Evolutionary conservation across 2,888 invertebrate genomes (phyloP).

Genomic region (Drosophila austrosaltans): DNA sequence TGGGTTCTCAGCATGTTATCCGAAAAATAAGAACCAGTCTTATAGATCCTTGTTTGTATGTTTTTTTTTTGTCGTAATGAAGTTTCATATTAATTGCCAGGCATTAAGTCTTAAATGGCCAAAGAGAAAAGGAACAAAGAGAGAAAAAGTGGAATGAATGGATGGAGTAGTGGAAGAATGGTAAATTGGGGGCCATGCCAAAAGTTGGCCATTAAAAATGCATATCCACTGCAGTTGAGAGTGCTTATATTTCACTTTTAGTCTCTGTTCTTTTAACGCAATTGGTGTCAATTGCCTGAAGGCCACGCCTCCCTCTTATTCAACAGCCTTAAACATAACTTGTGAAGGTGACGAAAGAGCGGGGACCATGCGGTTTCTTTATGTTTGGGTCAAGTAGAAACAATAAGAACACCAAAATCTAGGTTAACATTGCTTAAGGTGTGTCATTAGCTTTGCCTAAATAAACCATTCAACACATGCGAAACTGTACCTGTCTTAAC

Average conservation of each 20-base stretch:
- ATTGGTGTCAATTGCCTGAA: slow-evolving; percentile 69
- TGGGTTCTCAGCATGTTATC: no score
- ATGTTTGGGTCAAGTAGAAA: slow-evolving; percentile 66
- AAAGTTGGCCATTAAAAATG: slow-evolving; percentile 22
- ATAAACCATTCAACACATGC: not conserved
- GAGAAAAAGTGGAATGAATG: not conserved
- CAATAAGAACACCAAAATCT: slow-evolving; percentile 46
- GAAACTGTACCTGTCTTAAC: not conserved
- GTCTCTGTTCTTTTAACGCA: slow-evolving; percentile 25
- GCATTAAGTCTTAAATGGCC: slow-evolving; percentile 5
- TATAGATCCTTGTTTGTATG: not conserved
- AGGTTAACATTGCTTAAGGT: slow-evolving; percentile 65
- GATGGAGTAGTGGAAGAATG: not conserved
- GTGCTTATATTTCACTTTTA: slow-evolving; percentile 8
- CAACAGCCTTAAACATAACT: slow-evolving; percentile 12
- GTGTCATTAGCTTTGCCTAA: slow-evolving; percentile 56
- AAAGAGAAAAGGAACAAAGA: not conserved
- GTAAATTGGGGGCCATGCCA: not conserved
- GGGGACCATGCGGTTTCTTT: slow-evolving; percentile 20
- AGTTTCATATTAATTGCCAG: slow-evolving; percentile 8
- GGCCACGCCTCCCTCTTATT: slow-evolving; percentile 43
- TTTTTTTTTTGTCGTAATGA: not conserved
- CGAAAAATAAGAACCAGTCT: not conserved
- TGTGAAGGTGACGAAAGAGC: not conserved
- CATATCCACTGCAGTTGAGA: slow-evolving; percentile 14